Evolutionary conservation across 2,113 vertebrate genomes (phyloP), one percentile per base, ranked within the genome.

Genomic region (Aspiorhynchus laticeps): DNA sequence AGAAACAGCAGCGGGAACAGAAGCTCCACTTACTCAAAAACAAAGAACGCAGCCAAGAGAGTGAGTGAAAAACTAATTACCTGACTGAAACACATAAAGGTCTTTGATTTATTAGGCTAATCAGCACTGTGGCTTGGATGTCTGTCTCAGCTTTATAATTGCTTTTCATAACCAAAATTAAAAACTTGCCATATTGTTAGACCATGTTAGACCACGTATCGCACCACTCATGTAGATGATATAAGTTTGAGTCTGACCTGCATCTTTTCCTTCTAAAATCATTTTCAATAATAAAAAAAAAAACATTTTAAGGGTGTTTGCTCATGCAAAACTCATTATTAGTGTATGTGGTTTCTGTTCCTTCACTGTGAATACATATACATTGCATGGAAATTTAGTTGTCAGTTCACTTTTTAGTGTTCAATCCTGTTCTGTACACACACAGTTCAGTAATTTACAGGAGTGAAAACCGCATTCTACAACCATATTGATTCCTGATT

Each of bases 1-100:
- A 99, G 93, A 98, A 98, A 92, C 97, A 98, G 92, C 98, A 98
- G 89, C 93, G 98, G 0, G 98, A 99, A 88, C 97, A 99, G 92
- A 99, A 99, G 90, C 95, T 99, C 48, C 96, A 95, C 77, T 97
- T 97, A 92, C 96, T 99, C 36, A 99, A 99, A 92, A 97, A 99
- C 95, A 99, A 99, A 93, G 98, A 98, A 92, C 96, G 98, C 71
- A 97, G 98, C 85, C 98, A 98, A 88, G 98, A 99, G 94, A 99
- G 98, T 99, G 88, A 98, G 98, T 94, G 74, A 73, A 86, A 80
- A 73, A 17, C 74, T 76, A 14, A 28, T 76, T 76, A 48, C 46
- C 76, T 53, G 76, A 78, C 48, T 21, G 26, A 53, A 53, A 78
- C 43, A 21, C 15, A 21, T 21, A 12, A 24, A 73, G 36, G 11